A percentile compares a stretch with the other conserved stretches of the same genome.
These are phyloP conservation scores for Chironomus tepperi DNA, from an alignment of 1,140 invertebrate genomes.

Conservation along the genomic window DNA sequence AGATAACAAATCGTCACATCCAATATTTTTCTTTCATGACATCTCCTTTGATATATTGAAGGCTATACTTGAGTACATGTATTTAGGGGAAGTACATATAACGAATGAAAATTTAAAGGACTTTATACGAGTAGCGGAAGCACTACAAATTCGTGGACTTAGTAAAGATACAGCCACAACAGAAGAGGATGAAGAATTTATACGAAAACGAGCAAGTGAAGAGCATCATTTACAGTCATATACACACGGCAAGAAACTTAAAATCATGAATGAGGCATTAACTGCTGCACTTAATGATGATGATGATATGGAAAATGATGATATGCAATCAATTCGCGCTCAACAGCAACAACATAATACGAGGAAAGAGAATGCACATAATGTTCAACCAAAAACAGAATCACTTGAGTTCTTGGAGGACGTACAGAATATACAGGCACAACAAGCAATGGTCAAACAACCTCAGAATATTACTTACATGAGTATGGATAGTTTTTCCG, in stretches of 20 bases:
- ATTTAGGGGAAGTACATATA: slow-evolving; percentile 76
- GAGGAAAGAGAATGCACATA: neutral
- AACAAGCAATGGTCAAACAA: neutral
- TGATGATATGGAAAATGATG: neutral
- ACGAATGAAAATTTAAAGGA: slow-evolving; percentile 66
- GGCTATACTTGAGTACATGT: slow-evolving; percentile 74
- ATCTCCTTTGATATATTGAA: slow-evolving; percentile 65
- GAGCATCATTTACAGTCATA: neutral
- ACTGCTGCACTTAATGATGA: neutral
- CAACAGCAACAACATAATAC: neutral
- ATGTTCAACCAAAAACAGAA: neutral
- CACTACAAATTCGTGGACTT: slow-evolving; percentile 71
- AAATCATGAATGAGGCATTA: neutral
- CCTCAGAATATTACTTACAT: neutral
- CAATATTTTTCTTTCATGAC: slow-evolving; percentile 72
- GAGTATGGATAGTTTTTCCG: neutral
- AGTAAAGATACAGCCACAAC: slow-evolving; percentile 46
- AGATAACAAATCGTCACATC: slow-evolving; percentile 49
- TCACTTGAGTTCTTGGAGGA: neutral
- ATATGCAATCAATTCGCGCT: neutral
- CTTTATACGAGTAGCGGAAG: slow-evolving; percentile 70
- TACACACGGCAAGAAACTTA: neutral
- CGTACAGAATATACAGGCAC: neutral
- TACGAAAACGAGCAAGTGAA: neutral
- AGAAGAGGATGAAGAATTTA: neutral